Base-by-base conservation (phyloP, 2,113 vertebrate genomes). In the Scartelaos histophorus region DNA sequence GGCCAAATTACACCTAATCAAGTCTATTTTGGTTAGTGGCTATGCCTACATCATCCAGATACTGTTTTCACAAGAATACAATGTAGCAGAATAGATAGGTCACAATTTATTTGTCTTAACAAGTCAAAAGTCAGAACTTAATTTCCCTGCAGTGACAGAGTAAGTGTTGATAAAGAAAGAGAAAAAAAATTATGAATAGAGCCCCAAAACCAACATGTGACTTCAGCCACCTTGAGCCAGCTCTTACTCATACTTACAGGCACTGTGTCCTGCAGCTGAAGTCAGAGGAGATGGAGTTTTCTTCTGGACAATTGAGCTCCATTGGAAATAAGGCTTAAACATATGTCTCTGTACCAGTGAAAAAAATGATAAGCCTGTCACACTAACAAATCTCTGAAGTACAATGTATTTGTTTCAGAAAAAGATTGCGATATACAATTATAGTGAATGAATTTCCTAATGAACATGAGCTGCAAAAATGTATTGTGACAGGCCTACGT, bases 91-190 rank as follows among this genome's bases (percentile, higher is more conserved):
- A n/a, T 13, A 38, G 38, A 45, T 38, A 21, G 25, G 3, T 10
- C 2, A 38, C 2, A 35, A 35, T 43, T 9, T n/a, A n/a, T 12
- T 0, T 43, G 13, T 64, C 17, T 64, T 38, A 19, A 34, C 3
- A 0, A 35, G 17, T 38, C 19, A 38, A 43, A 64, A 64, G 19
- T 19, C 17, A 4, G 15, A 11, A 60, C 15, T 35, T 35, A 35
- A 62, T 62, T 62, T n/a, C 5, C 1, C 34, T n/a, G 9, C 34
- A 62, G 29, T 38, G 29, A 38, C 16, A n/a, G 17, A 6, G 29
- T 64, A 64, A 71, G 64, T 53, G 34, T 10, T 64, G 61, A 64
- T 38, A 64, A 38, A 38, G 54, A 57, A n/a, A 24, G 54, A 29
- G 58, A 61, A 17, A 61, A 64, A 12, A 34, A 64, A 46, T 13